Evolutionary conservation across 2,113 vertebrate genomes (phyloP), one percentile per base, ranked within the genome.

Genomic region (Oryzias woworae): DNA sequence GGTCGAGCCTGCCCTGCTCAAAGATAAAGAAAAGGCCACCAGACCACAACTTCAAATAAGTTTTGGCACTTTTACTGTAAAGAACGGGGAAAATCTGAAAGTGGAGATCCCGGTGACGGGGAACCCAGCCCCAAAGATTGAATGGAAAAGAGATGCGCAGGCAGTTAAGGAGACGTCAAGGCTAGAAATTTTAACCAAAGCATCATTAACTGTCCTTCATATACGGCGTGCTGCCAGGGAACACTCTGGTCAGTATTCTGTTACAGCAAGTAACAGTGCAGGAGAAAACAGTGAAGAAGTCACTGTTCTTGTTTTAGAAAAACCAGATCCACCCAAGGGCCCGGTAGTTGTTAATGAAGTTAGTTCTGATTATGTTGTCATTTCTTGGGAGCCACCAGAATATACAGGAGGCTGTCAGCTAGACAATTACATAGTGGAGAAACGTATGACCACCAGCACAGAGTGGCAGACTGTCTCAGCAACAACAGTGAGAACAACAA

Each of bases 361-460:
- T 71, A 98, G 95, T 8, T 93, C 94, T 1, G 94, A 96, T 81
- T 97, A 92, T 75, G 94, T 92, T 46, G 82, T 88, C 58, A 88
- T 99, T 31, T 97, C 96, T 26, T 99, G 97, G 97, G 95, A 95
- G 71, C 92, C 95, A 73, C 97, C 97, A 54, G 88, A 90, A 69
- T 98, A 98, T 53, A 96, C 92, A 49, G 97, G 97, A 58, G 97
- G 97, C 48, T 99, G 97, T 84, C 95, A 98, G 74, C 95, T 99
- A 66, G 97, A 94, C 76, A 99, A 99, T 78, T 99, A 99, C 58
- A 84, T 96, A 65, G 96, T 99, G 67, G 95, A 99, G 82, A 98
- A 98, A 87, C 93, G 96, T 70, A 96, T 98, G 68, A 95, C 93
- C 67, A 93, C 94, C 51, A 95, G 92, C 60, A 96, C 94, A 52